These are phyloP conservation scores for Xenentodon cancila DNA, from an alignment of 2,797 vertebrate genomes.

Conservation along the genomic window DNA sequence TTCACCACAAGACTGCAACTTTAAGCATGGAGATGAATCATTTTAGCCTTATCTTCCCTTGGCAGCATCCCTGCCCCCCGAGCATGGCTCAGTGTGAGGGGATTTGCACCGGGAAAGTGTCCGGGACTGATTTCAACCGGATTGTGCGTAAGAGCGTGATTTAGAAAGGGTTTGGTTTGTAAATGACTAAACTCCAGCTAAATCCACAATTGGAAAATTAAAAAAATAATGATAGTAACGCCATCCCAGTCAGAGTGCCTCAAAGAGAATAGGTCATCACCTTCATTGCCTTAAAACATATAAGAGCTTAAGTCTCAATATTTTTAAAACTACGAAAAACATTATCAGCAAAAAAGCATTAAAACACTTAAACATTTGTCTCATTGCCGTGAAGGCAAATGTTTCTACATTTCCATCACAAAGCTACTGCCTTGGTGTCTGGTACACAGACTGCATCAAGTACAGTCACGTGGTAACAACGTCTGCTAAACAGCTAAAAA, in stretches of 20 bases:
- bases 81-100: neutral
- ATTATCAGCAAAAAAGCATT: too few species aligned
- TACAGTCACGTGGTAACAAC: too few species aligned
- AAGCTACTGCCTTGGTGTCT: too few species aligned
- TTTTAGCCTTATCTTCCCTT: conserved; percentile 10
- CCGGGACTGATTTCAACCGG: conserved; percentile 1
- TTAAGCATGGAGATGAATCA: conserved; percentile 9
- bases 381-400: too few species aligned
- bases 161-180: conserved; percentile 4
- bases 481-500: too few species aligned
- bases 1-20: neutral
- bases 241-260: neutral
- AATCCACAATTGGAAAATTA: conserved; percentile 9
- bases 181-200: conserved; percentile 6
- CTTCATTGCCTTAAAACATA: neutral
- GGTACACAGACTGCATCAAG: too few species aligned
- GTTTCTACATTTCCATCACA: too few species aligned
- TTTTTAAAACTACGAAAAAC: too few species aligned
- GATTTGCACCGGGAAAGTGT: neutral
- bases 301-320: too few species aligned
- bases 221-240: neutral
- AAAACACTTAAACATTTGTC: too few species aligned
- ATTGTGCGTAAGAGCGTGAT: conserved; percentile 1
- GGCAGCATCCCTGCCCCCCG: neutral
- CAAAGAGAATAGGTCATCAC: neutral